phyloP scores from a whole-genome alignment of 2,888 invertebrate species.

The Scotopteryx bipunctaria region DNA sequence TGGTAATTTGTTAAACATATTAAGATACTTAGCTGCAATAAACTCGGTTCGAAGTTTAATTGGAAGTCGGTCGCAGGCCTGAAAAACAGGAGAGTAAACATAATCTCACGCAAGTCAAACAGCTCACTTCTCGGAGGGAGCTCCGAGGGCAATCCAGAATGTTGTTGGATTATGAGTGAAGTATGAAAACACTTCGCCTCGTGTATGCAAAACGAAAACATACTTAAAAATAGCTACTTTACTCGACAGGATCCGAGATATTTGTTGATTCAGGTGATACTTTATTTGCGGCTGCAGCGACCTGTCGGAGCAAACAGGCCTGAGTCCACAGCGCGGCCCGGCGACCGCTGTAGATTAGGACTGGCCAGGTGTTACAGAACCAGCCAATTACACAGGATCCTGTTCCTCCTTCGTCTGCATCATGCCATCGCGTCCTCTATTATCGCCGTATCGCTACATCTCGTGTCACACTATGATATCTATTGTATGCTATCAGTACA shows the following conservation, averaged over 20 bases:
- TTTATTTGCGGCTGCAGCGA: conserved; percentile 28
- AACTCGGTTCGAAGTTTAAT: conserved; percentile 8
- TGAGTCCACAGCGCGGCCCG: conserved; percentile 37
- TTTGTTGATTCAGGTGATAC: conserved; percentile 11
- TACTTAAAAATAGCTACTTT: neutral
- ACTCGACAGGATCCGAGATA: neutral
- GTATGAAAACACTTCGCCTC: neutral
- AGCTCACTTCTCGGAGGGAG: neutral
- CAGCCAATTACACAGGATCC: too few relatives aligned
- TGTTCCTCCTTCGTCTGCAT: too few relatives aligned
- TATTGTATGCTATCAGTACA: too few relatives aligned
- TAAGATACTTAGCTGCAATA: conserved; percentile 1
- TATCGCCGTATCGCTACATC: too few relatives aligned
- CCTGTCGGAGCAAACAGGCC: conserved; percentile 42
- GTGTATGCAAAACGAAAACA: conserved; percentile 5
- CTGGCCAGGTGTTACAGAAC: too few relatives aligned
- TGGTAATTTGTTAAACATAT: too few relatives aligned
- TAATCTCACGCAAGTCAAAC: conserved; percentile 14
- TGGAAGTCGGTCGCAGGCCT: neutral
- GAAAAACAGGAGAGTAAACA: conserved; percentile 15
- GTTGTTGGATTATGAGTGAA: conserved; percentile 6
- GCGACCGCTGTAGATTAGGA: neutral
- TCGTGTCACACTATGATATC: too few relatives aligned
- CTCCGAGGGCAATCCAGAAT: conserved; percentile 1
- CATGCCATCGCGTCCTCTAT: too few relatives aligned